These are phyloP conservation scores for Notospermus geniculatus DNA, from an alignment of 1,140 invertebrate species.

Conservation along the genomic window DNA sequence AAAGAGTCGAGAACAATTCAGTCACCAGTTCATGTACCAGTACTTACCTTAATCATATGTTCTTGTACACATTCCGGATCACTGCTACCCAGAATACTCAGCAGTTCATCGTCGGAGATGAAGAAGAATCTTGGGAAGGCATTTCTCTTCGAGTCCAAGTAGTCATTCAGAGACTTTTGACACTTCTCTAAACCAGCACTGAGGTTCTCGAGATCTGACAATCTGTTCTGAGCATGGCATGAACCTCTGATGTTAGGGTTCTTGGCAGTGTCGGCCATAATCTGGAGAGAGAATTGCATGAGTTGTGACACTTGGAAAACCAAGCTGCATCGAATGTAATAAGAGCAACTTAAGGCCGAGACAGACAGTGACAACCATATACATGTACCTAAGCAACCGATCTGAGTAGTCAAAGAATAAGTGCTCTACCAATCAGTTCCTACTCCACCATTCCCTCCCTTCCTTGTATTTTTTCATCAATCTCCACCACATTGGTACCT, in stretches of 20 bases:
- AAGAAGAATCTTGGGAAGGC: slow-evolving; percentile 89
- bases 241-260: slow-evolving; percentile 73
- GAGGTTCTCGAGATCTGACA: slow-evolving; percentile 73
- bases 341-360: no score
- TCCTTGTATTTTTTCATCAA: no score
- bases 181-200: slow-evolving; percentile 76
- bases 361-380: no score
- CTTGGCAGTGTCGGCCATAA: slow-evolving; percentile 79
- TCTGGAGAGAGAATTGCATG: slow-evolving; percentile 57
- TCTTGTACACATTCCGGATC: slow-evolving; percentile 78
- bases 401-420: no score
- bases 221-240: slow-evolving; percentile 69
- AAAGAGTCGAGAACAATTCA: neutral
- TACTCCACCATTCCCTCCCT: no score
- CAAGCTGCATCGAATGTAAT: neutral
- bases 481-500: no score
- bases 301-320: neutral
- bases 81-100: slow-evolving; percentile 83
- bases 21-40: neutral
- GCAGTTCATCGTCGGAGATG: slow-evolving; percentile 86
- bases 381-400: no score
- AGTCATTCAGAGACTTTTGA: slow-evolving; percentile 87
- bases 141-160: slow-evolving; percentile 80
- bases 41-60: slow-evolving; percentile 82
- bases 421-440: no score